phyloP scores from a whole-genome alignment of 2,797 vertebrate species.

The Malacoctenus gilli region DNA sequence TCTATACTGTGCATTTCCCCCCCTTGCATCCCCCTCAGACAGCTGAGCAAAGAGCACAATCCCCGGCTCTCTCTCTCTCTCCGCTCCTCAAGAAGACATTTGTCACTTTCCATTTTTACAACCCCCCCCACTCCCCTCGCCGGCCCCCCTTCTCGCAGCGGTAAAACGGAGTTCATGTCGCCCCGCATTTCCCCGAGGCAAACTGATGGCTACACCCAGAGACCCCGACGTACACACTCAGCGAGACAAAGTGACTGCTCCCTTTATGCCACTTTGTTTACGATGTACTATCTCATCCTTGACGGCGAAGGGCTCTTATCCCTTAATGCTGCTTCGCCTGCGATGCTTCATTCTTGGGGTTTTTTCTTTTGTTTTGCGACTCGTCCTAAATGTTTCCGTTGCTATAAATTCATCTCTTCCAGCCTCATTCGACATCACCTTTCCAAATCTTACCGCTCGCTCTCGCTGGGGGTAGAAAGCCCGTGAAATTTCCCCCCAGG shows the following conservation, averaged over 20 bases:
- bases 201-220: constrained; percentile 61
- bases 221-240: constrained; percentile 38
- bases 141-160: constrained; percentile 11
- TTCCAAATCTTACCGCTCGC: constrained; percentile 13
- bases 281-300: constrained; percentile 25
- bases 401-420: not conserved
- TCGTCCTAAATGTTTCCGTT: constrained; percentile 14
- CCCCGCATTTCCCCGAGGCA: constrained; percentile 52
- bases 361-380: constrained; percentile 19
- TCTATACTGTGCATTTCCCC: not conserved
- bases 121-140: not conserved
- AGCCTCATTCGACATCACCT: constrained; percentile 7
- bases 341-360: not conserved
- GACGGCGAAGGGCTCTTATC: constrained; percentile 16
- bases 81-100: constrained; percentile 55
- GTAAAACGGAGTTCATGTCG: constrained; percentile 61
- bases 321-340: constrained; percentile 10
- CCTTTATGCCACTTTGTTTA: constrained; percentile 59
- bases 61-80: constrained; percentile 23
- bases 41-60: constrained; percentile 31
- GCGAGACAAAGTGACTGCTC: constrained; percentile 58
- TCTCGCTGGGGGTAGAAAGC: constrained; percentile 49
- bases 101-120: constrained; percentile 60
- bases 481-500: constrained; percentile 67
- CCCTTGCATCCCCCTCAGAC: constrained; percentile 1